phyloP scores from a whole-genome alignment of 1,140 invertebrate species.

The Neodiprion virginianus region DNA sequence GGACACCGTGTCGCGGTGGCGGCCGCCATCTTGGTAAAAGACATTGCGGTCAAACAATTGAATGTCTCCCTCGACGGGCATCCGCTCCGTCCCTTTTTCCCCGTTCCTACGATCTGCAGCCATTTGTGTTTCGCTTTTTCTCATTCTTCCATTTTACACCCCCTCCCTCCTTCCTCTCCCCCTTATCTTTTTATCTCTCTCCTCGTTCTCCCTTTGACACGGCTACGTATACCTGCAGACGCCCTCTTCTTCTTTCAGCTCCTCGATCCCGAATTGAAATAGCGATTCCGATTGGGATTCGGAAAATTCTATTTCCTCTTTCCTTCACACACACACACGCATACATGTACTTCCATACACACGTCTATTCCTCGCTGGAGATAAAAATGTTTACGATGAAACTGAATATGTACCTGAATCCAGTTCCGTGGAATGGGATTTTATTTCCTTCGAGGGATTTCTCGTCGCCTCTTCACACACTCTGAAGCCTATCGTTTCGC shows the following conservation, averaged over 20 bases:
- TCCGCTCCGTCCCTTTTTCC: background rate
- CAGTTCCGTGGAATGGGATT: constrained; percentile 50
- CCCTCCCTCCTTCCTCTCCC: background rate
- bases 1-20: constrained; percentile 19
- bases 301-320: constrained; percentile 32
- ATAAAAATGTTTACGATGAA: constrained; percentile 47
- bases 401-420: constrained; percentile 30
- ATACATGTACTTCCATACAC: background rate
- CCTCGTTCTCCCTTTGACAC: background rate
- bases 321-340: background rate
- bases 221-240: background rate
- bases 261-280: constrained; percentile 3
- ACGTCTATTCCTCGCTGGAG: background rate
- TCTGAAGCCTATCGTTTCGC: background rate
- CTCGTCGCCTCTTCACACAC: background rate
- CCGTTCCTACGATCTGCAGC: constrained; percentile 12
- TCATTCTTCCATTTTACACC: constrained; percentile 29
- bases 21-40: constrained; percentile 24
- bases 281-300: constrained; percentile 28
- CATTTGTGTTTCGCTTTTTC: constrained; percentile 27
- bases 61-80: constrained; percentile 23
- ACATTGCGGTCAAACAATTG: constrained; percentile 25
- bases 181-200: background rate
- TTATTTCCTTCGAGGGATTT: constrained; percentile 28
- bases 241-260: background rate